Conservation (phyloP, 2,113 vertebrate genomes). For the Neopipo cinnamomea region DNA sequence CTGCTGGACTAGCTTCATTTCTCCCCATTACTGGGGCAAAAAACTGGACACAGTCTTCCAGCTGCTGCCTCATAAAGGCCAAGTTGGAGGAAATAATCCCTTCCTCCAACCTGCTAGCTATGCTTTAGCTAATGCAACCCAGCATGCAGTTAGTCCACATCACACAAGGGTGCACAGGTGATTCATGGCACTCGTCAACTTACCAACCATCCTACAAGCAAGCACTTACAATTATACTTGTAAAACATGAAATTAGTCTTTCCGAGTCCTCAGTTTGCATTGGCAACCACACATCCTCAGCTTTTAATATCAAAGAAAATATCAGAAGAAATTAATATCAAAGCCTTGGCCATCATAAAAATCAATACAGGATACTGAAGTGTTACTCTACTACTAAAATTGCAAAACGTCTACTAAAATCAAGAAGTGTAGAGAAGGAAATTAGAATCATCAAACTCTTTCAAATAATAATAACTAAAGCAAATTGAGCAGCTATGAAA, state of each 20-base stretch:
- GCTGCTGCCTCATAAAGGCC: not conserved
- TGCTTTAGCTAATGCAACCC: not conserved
- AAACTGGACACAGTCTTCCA: not conserved
- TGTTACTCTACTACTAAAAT: slow-evolving; percentile 33
- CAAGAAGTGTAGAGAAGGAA: not conserved
- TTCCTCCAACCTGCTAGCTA: not conserved
- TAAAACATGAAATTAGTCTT: not conserved
- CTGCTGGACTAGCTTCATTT: not conserved
- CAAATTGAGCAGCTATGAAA: slow-evolving; percentile 34
- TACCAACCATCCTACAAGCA: not conserved
- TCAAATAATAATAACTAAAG: slow-evolving; percentile 46
- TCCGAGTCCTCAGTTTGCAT: not conserved
- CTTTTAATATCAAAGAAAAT: not conserved
- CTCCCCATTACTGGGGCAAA: not conserved
- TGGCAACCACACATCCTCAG: not conserved
- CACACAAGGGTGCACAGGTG: slow-evolving; percentile 4
- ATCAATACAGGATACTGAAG: not conserved
- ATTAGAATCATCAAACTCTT: slow-evolving; percentile 37
- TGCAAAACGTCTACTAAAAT: not conserved
- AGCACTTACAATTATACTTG: not conserved
- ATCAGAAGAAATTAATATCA: not conserved
- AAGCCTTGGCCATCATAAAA: not conserved
- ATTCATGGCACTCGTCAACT: not conserved
- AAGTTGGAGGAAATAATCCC: not conserved
- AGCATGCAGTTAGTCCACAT: not conserved